phyloP scores from a whole-genome alignment of 2,797 vertebrate genomes.

The Fistularia commersonii region DNA sequence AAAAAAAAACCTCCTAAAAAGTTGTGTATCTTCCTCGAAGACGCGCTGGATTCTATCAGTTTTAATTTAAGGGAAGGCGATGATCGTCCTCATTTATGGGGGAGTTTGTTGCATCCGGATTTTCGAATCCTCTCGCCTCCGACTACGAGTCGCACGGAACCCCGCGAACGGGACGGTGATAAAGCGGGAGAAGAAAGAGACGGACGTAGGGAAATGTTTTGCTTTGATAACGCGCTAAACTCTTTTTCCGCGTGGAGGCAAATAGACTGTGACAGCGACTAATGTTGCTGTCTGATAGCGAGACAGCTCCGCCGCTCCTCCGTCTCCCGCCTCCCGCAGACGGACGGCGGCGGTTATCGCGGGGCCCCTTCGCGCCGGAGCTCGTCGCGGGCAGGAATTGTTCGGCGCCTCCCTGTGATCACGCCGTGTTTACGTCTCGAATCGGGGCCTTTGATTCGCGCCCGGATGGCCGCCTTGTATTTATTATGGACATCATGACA shows the following conservation, averaged over 20 bases:
- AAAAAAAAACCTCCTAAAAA: too few relatives aligned
- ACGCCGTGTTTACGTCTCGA: conserved; percentile 39
- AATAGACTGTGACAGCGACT: conserved; percentile 60
- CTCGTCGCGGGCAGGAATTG: conserved; percentile 37
- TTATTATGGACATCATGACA: conserved; percentile 13
- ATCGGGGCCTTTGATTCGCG: too few relatives aligned
- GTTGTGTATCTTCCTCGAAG: too few relatives aligned
- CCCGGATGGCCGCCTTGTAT: too few relatives aligned
- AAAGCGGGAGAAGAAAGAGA: conserved; percentile 16
- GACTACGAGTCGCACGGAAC: too few relatives aligned
- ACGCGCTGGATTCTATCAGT: too few relatives aligned
- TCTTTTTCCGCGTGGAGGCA: conserved; percentile 45
- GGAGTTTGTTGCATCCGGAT: too few relatives aligned
- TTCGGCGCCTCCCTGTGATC: conserved; percentile 55
- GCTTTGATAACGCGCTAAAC: conserved; percentile 65
- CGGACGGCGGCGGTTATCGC: conserved; percentile 50
- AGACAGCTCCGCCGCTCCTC: conserved; percentile 55
- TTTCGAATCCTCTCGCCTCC: too few relatives aligned
- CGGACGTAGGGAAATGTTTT: conserved; percentile 35
- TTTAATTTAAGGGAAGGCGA: too few relatives aligned
- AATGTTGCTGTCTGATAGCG: conserved; percentile 61
- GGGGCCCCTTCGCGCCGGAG: conserved; percentile 35
- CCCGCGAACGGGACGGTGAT: too few relatives aligned
- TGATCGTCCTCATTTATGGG: too few relatives aligned
- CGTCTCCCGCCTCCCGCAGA: conserved; percentile 46